phyloP scores from a whole-genome alignment of 2,797 vertebrate species.

The Cirrhinus molitorella region DNA sequence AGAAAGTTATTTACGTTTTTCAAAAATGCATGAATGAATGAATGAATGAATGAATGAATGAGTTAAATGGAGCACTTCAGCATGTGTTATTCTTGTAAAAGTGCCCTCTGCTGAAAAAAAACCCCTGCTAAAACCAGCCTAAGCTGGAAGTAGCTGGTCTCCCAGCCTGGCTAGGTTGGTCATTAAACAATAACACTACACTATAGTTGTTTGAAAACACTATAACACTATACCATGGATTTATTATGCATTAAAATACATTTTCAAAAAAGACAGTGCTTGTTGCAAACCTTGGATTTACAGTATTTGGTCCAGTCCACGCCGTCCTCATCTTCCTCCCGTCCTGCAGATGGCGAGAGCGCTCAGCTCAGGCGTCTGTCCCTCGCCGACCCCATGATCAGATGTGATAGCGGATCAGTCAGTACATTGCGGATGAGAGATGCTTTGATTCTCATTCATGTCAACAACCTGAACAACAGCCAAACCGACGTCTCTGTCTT shows the following conservation, averaged over 20 bases:
- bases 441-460: constrained; percentile 21
- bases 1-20: no score
- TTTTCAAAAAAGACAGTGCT: background rate
- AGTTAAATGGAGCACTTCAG: background rate
- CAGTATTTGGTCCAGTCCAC: background rate
- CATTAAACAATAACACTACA: background rate
- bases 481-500: background rate
- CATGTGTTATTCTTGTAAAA: background rate
- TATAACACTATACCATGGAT: background rate
- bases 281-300: background rate
- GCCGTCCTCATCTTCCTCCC: background rate
- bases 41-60: background rate
- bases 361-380: background rate
- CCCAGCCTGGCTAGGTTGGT: no score
- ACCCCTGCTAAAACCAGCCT: no score
- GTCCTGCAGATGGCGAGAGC: constrained; percentile 44
- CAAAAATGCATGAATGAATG: no score
- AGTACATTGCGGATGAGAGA: background rate
- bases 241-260: background rate
- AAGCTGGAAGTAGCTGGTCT: no score
- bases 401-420: constrained; percentile 7
- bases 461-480: constrained; percentile 14
- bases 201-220: background rate
- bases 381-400: background rate
- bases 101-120: background rate